phyloP scores from a whole-genome alignment of 2,113 vertebrate genomes.

The Pristiophorus japonicus region DNA sequence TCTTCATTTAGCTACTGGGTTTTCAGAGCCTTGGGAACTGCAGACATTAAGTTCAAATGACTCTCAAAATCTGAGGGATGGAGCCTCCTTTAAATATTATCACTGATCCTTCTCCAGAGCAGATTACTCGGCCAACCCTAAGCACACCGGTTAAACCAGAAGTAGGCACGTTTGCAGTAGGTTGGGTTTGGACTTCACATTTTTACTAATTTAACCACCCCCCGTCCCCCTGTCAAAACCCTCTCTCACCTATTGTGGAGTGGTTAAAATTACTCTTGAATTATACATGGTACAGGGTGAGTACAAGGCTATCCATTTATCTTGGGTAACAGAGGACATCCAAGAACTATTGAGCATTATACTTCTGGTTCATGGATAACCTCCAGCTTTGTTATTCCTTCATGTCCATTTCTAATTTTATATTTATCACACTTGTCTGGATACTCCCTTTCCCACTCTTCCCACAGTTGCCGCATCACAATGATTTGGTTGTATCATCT shows the following conservation, averaged over 20 bases:
- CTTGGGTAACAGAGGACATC: neutral
- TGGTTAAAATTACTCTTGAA: neutral
- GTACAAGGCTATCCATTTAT: neutral
- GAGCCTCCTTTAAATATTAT: neutral
- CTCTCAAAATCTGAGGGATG: neutral
- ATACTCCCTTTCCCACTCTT: neutral
- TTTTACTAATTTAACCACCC: neutral
- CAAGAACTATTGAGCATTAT: neutral
- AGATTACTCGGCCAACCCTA: neutral
- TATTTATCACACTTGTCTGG: neutral
- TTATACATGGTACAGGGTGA: neutral
- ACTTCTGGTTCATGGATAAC: neutral
- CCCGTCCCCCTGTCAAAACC: neutral
- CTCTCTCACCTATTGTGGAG: too few species aligned
- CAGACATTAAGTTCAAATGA: neutral
- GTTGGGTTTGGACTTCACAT: too few species aligned
- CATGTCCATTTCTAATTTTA: neutral
- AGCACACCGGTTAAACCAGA: neutral
- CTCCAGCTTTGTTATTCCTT: neutral
- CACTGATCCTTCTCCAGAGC: neutral
- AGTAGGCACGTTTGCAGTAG: neutral
- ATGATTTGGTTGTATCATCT: neutral
- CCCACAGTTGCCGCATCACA: neutral
- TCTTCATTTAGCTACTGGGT: neutral
- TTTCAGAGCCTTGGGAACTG: neutral